Evolutionary conservation across 1,140 invertebrate species (phyloP).

Genomic region (Phymorhynchus buccinoides): DNA sequence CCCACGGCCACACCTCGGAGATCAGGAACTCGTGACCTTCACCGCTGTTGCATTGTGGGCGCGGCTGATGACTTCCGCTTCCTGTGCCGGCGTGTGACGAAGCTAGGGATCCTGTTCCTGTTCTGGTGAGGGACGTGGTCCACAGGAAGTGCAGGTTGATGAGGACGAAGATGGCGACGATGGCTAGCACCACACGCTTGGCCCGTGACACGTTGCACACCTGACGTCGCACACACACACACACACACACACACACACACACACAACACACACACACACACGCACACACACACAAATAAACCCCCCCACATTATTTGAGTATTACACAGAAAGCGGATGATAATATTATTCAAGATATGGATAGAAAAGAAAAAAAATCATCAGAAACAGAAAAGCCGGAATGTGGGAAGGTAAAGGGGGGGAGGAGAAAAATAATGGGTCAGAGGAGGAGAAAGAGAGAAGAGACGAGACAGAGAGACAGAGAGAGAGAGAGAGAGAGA

Average conservation of each 20-base stretch:
- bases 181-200: conserved; percentile 45
- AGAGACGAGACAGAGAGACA: too few relatives aligned
- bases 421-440: too few relatives aligned
- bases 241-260: not conserved
- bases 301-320: not conserved
- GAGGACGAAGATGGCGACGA: conserved; percentile 48
- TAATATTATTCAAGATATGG: too few relatives aligned
- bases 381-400: too few relatives aligned
- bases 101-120: not conserved
- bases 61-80: not conserved
- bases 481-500: too few relatives aligned
- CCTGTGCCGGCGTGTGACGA: not conserved
- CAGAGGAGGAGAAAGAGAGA: too few relatives aligned
- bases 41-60: conserved; percentile 42
- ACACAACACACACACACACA: too few relatives aligned
- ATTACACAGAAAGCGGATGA: not conserved
- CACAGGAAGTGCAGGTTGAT: conserved; percentile 66
- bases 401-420: too few relatives aligned
- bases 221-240: not conserved
- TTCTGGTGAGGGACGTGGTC: conserved; percentile 50
- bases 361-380: too few relatives aligned
- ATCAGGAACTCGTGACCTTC: conserved; percentile 55
- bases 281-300: too few relatives aligned
- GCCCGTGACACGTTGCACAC: conserved; percentile 63
- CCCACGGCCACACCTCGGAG: conserved; percentile 65